Conservation (phyloP, 2,797 vertebrate genomes). For the Sebastes goodei region DNA sequence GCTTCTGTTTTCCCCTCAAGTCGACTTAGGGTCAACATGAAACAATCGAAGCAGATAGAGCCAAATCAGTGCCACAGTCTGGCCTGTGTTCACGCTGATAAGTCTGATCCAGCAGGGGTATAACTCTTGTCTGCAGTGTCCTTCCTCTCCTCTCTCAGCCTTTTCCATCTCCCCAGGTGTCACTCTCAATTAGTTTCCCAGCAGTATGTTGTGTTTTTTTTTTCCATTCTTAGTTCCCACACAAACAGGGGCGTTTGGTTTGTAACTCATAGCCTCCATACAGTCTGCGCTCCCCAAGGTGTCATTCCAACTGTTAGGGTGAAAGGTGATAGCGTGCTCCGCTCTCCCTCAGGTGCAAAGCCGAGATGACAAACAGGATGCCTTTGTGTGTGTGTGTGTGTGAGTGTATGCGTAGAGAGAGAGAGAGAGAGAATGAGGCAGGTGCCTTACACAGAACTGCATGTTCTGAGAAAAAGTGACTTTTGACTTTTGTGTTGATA, state of each 20-base stretch:
- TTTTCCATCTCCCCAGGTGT: conserved; percentile 7
- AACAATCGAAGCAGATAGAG: background rate
- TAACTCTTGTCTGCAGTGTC: background rate
- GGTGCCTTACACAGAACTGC: background rate
- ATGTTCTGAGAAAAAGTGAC: background rate
- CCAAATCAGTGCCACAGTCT: background rate
- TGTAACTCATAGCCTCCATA: conserved; percentile 34
- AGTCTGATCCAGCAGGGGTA: background rate
- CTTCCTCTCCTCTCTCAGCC: background rate
- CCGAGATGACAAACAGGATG: conserved; percentile 37
- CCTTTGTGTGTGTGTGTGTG: conserved; percentile 27
- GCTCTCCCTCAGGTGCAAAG: conserved; percentile 42
- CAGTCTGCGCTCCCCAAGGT: conserved; percentile 38
- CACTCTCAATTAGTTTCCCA: conserved; percentile 16
- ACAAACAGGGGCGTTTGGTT: conserved; percentile 4
- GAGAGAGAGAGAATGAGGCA: background rate
- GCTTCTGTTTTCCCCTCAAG: background rate
- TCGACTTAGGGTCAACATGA: background rate
- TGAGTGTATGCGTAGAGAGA: background rate
- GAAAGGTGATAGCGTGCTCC: conserved; percentile 53
- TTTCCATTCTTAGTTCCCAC: conserved; percentile 15
- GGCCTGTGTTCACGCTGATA: background rate
- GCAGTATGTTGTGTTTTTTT: background rate
- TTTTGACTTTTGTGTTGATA: background rate
- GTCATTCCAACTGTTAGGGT: conserved; percentile 42